Evolutionary conservation across 2,113 vertebrate species (phyloP).

Genomic region (Albula glossodonta): DNA sequence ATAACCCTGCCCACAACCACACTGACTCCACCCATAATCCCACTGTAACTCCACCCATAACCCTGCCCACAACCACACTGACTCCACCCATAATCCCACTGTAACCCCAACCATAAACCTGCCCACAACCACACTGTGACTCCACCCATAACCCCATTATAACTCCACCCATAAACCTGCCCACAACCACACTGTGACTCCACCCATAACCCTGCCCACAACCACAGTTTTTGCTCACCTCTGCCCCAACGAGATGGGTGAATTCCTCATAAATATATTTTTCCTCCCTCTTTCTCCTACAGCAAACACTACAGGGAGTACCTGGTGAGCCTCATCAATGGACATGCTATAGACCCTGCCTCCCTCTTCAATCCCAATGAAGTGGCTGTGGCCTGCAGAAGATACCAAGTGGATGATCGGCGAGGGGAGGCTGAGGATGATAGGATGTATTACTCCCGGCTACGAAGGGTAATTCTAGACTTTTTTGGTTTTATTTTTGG

Average conservation of each 20-base stretch:
- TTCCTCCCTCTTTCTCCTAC: neutral
- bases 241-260: too few species aligned
- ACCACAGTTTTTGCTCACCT: too few species aligned
- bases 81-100: too few species aligned
- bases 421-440: conserved; percentile 63
- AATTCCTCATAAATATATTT: too few species aligned
- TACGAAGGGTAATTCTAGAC: conserved; percentile 57
- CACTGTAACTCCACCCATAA: neutral
- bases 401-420: conserved; percentile 71
- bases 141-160: too few species aligned
- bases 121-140: too few species aligned
- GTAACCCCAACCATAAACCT: too few species aligned
- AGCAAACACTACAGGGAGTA: conserved; percentile 87
- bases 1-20: neutral
- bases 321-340: conserved; percentile 84
- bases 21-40: neutral
- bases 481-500: neutral
- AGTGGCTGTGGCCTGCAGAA: conserved; percentile 69
- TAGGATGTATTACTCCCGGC: conserved; percentile 59
- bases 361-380: conserved; percentile 72
- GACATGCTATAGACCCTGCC: conserved; percentile 78
- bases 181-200: too few species aligned
- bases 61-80: too few species aligned
- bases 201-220: too few species aligned
- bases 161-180: too few species aligned